phyloP scores from a whole-genome alignment of 2,797 vertebrate species.

The Helicolenus hilgendorfi region DNA sequence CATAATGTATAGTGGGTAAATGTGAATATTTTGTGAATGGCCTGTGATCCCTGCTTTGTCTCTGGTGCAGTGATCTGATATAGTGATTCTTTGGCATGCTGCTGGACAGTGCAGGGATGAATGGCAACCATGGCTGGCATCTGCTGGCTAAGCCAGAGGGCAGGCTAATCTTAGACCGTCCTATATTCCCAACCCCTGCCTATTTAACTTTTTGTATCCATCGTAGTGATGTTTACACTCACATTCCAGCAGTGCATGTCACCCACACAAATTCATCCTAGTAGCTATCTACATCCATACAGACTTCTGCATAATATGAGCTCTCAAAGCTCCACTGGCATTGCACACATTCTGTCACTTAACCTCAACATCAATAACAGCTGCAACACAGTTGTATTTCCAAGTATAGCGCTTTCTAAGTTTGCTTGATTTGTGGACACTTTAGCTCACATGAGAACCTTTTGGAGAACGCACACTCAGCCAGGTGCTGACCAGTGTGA shows the following conservation, averaged over 20 bases:
- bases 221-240: conserved; percentile 66
- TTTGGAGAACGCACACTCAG: conserved; percentile 10
- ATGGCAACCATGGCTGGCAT: conserved; percentile 84
- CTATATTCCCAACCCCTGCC: conserved; percentile 61
- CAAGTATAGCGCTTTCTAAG: conserved; percentile 41
- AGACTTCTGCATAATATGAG: conserved; percentile 1
- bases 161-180: conserved; percentile 87
- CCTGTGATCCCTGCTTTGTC: conserved; percentile 33
- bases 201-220: conserved; percentile 56
- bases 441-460: neutral
- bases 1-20: neutral
- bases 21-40: conserved; percentile 53
- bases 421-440: conserved; percentile 21
- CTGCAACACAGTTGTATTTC: conserved; percentile 51
- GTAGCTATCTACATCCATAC: conserved; percentile 18
- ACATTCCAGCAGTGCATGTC: conserved; percentile 55
- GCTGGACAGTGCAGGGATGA: conserved; percentile 68
- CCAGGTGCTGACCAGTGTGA: neutral
- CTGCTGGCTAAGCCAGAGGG: conserved; percentile 68
- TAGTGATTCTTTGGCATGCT: conserved; percentile 57
- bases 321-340: neutral
- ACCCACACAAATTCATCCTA: conserved; percentile 30
- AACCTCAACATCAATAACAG: conserved; percentile 64
- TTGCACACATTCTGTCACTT: conserved; percentile 23
- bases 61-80: conserved; percentile 41